A percentile compares a stretch with the other conserved stretches of the same genome.
These are phyloP conservation scores for Diplolepis rosae DNA, from an alignment of 2,888 invertebrate species.

Conservation along the genomic window DNA sequence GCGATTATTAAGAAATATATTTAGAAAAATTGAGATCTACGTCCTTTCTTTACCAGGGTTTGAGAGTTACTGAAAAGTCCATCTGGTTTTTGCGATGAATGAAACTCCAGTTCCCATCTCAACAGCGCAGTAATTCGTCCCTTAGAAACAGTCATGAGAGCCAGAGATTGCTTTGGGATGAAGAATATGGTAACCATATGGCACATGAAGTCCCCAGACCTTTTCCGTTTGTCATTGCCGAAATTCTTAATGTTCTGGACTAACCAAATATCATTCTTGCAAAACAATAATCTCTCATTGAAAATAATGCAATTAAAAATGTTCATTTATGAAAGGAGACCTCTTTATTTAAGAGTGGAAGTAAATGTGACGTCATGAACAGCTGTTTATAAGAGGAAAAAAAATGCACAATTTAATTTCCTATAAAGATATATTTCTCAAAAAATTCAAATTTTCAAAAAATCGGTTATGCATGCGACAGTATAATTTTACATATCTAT, in stretches of 20 bases:
- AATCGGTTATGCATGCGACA: too few relatives aligned
- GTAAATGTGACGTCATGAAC: too few relatives aligned
- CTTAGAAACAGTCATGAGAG: slow-evolving; percentile 19
- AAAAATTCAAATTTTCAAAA: too few relatives aligned
- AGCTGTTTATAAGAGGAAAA: too few relatives aligned
- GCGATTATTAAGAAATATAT: not conserved
- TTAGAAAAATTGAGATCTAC: not conserved
- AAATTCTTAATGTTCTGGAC: not conserved
- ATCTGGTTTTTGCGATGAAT: slow-evolving; percentile 29
- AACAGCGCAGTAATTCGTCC: not conserved
- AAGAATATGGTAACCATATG: slow-evolving; percentile 46
- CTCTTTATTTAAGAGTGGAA: too few relatives aligned
- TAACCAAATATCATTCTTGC: not conserved
- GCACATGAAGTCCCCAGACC: slow-evolving; percentile 47
- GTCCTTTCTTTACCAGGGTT: not conserved
- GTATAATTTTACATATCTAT: too few relatives aligned
- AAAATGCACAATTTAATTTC: too few relatives aligned
- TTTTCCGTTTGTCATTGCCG: slow-evolving; percentile 5
- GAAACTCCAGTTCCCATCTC: slow-evolving; percentile 4
- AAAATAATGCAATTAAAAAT: too few relatives aligned
- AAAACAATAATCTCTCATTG: too few relatives aligned
- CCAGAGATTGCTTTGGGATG: slow-evolving; percentile 6
- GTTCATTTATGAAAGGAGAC: too few relatives aligned
- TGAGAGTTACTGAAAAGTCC: slow-evolving; percentile 5
- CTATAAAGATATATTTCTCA: too few relatives aligned